These are phyloP conservation scores for Oreocharis arfaki DNA, from an alignment of 2,113 vertebrate species.

Conservation along the genomic window DNA sequence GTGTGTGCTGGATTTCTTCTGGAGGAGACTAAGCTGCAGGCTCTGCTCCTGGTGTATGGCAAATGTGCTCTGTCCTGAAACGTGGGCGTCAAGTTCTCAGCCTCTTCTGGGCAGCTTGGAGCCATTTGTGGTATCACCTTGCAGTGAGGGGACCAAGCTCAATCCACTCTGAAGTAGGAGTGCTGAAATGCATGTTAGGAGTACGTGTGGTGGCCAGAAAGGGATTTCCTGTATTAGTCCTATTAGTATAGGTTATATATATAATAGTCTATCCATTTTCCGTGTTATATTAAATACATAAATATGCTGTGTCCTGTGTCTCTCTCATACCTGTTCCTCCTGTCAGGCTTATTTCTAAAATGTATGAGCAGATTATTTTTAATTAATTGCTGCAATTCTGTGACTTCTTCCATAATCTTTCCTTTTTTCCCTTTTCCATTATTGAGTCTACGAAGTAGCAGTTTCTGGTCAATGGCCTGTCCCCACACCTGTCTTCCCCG, in stretches of 20 bases:
- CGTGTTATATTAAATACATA: background rate
- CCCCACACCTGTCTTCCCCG: background rate
- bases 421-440: background rate
- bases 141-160: no score
- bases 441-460: no score
- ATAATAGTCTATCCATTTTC: background rate
- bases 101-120: background rate
- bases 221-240: background rate
- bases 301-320: background rate
- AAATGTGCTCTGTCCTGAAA: background rate
- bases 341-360: background rate
- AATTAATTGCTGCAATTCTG: background rate
- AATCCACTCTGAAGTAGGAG: background rate
- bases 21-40: background rate
- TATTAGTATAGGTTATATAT: background rate
- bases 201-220: background rate
- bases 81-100: accelerated
- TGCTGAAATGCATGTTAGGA: background rate
- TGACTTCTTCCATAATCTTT: background rate
- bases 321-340: background rate
- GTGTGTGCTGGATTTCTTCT: background rate
- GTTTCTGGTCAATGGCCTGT: background rate
- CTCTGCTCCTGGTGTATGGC: background rate
- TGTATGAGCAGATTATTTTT: background rate
- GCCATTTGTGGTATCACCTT: background rate